Evolutionary conservation across 2,888 invertebrate species (phyloP).

Genomic region (Callinectes sapidus): DNA sequence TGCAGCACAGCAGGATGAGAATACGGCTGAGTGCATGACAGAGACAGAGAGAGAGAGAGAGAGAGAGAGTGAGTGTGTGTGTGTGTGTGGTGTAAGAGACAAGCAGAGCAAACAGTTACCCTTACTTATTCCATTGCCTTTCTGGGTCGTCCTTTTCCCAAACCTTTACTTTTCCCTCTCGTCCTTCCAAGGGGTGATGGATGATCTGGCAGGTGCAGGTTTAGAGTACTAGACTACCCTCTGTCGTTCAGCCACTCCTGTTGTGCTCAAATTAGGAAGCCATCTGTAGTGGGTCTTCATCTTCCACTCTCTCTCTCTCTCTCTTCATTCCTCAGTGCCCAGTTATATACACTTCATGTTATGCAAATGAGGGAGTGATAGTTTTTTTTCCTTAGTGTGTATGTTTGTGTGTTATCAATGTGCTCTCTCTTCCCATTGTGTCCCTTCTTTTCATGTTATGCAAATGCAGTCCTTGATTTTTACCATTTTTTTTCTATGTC

Average conservation of each 20-base stretch:
- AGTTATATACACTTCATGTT: not conserved
- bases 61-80: no score
- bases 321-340: not conserved
- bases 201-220: not conserved
- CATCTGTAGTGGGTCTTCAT: not conserved
- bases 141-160: not conserved
- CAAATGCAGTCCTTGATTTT: not conserved
- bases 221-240: not conserved
- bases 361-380: not conserved
- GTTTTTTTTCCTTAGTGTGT: not conserved
- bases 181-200: not conserved
- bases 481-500: not conserved
- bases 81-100: not conserved
- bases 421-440: not conserved
- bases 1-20: not conserved
- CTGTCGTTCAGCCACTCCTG: conserved; percentile 13
- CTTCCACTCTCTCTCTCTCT: no score
- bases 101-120: not conserved
- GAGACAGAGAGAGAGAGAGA: not conserved
- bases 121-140: not conserved
- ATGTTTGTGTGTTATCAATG: not conserved
- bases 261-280: conserved; percentile 8
- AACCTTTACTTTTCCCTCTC: not conserved
- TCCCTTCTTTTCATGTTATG: not conserved
- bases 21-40: not conserved